Base-by-base conservation (phyloP, 2,888 invertebrate genomes). In the Caenorhabditis uteleia region DNA sequence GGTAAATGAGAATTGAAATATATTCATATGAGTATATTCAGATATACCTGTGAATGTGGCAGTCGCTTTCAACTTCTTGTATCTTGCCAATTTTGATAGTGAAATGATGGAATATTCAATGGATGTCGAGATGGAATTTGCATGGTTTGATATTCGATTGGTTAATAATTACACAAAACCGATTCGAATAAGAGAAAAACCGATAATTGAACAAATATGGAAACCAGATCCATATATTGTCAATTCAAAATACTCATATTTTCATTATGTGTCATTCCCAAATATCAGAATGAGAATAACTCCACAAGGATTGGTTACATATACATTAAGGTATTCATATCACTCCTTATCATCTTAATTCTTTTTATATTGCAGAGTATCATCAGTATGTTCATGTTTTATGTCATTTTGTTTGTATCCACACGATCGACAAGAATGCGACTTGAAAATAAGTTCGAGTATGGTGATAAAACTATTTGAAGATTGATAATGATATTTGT, bases 391-490 rank as follows among this genome's bases (percentile, higher is more conserved):
- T 21, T 75, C 77, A 7, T 82, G 82, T 45, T 74, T 72, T 31
- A 82, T 82, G 82, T 75, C 76, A 39, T 82, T 82, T 56, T 82
- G 82, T 58, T 59, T 77, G 18, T 78, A 75, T 56, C 82, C 82
- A 4, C 82, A 82, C 55, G 82, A 82, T 43, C 55, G 68, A 47
- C 82, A 82, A 56, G 49, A 60, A 29, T 82, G 82, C 38, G 77
- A 81, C 54, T 50, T 81, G 33, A 57, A 44, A 29, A 57, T 77
- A 29, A 77, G 77, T 57, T 80, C 79, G 21, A 78, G 79, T 79
- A 27, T 61, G 69, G 51, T 18, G 12, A 8, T 7, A 40, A 18
- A 25, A 38, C 12, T 5, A 5, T 16, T 21, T n/a, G n/a, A 23
- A 8, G n/a, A 4, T 26, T 29, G 16, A 20, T 18, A 6, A 34